A percentile compares a stretch with the other conserved stretches of the same genome.
Evolutionary conservation across 2,888 invertebrate species (phyloP).

Genomic region (Linnaemya vulpina): DNA sequence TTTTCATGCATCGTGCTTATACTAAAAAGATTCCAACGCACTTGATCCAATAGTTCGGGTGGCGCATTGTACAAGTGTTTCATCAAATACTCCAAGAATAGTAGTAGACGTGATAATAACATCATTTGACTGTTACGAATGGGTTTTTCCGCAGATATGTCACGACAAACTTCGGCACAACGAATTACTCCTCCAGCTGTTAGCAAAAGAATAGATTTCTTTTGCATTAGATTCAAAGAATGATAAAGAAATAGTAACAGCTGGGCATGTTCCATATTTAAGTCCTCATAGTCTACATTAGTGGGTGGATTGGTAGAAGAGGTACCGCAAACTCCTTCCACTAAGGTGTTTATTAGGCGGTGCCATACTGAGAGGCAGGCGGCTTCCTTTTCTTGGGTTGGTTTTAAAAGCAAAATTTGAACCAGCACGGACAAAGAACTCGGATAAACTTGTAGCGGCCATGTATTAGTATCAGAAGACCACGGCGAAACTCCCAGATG

Average conservation of each 20-base stretch:
- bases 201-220: slow-evolving; percentile 94
- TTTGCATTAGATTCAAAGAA: slow-evolving; percentile 97
- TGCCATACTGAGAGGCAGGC: slow-evolving; percentile 96
- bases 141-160: slow-evolving; percentile 80
- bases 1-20: slow-evolving; percentile 85
- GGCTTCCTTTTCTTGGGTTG: slow-evolving; percentile 93
- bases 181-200: slow-evolving; percentile 90
- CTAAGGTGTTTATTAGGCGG: slow-evolving; percentile 93
- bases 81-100: slow-evolving; percentile 96
- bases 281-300: slow-evolving; percentile 85
- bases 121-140: slow-evolving; percentile 87
- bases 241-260: slow-evolving; percentile 96
- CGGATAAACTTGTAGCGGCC: slow-evolving; percentile 91
- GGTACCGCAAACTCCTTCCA: slow-evolving; percentile 88
- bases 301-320: slow-evolving; percentile 75
- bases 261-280: slow-evolving; percentile 98
- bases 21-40: slow-evolving; percentile 92
- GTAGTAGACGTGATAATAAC: slow-evolving; percentile 91
- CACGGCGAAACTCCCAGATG: slow-evolving; percentile 90
- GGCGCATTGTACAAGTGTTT: slow-evolving; percentile 97
- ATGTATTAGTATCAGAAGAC: slow-evolving; percentile 86
- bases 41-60: slow-evolving; percentile 92
- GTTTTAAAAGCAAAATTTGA: slow-evolving; percentile 91
- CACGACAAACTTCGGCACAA: slow-evolving; percentile 86
- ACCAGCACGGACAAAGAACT: slow-evolving; percentile 92